phyloP scores from a whole-genome alignment of 2,797 vertebrate genomes.

The Rhincodon typus region DNA sequence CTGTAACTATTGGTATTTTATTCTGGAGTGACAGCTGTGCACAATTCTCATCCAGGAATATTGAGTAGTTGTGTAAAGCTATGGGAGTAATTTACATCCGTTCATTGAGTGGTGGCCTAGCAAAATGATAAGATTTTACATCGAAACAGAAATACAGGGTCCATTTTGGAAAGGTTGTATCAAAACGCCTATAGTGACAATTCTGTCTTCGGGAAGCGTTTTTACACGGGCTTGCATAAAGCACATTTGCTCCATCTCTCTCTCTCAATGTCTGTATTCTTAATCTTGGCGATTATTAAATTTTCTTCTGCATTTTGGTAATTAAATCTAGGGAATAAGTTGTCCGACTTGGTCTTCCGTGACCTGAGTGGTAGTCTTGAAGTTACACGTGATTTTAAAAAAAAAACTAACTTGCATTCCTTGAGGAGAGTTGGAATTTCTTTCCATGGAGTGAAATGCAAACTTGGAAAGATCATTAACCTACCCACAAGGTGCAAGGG shows the following conservation, averaged over 20 bases:
- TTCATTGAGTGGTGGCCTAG: neutral
- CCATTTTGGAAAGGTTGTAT: too few species aligned
- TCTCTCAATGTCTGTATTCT: neutral
- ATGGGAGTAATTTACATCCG: neutral
- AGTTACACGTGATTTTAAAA: neutral
- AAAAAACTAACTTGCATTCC: neutral
- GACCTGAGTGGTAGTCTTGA: neutral
- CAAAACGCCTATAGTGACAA: neutral
- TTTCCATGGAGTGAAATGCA: conserved; percentile 22
- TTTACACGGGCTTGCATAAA: neutral
- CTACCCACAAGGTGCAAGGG: neutral
- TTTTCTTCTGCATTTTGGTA: neutral
- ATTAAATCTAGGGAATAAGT: neutral
- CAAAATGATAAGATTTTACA: neutral
- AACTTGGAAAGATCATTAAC: conserved; percentile 12
- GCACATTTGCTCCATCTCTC: neutral
- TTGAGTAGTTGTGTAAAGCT: neutral
- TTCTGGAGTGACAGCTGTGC: neutral
- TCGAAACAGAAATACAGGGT: neutral
- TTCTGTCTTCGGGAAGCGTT: neutral
- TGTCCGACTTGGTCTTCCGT: neutral
- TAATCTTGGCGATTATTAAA: neutral
- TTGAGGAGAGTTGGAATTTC: conserved; percentile 23
- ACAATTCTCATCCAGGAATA: neutral
- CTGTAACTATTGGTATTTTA: neutral